A percentile compares a stretch with the other conserved stretches of the same genome.
Conservation (phyloP, 1,140 invertebrate genomes). For the Drosophila sp. region DNA sequence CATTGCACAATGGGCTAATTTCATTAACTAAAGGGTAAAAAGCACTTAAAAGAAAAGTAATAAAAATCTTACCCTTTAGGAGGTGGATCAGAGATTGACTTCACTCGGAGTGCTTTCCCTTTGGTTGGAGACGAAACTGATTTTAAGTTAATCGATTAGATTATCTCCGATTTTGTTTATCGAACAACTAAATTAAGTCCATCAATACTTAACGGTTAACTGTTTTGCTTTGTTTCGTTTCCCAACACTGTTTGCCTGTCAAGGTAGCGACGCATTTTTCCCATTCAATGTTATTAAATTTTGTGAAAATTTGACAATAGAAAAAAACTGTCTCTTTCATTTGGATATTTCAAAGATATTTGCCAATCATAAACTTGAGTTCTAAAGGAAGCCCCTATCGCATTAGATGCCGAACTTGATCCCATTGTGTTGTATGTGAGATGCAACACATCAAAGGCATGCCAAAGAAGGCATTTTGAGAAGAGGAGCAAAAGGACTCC, state of each 20-base stretch:
- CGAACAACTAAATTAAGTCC: too few relatives aligned
- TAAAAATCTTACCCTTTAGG: not conserved
- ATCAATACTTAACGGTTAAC: too few relatives aligned
- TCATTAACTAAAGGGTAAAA: slow-evolving; percentile 20
- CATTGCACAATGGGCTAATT: slow-evolving; percentile 51
- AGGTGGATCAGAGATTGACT: not conserved
- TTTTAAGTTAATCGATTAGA: not conserved
- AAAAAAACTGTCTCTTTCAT: not conserved
- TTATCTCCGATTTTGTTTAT: not conserved
- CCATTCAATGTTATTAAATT: not conserved
- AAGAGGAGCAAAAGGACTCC: not conserved
- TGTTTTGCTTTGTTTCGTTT: not conserved
- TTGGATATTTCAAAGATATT: not conserved
- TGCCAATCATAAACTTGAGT: slow-evolving; percentile 41
- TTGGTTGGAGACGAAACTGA: not conserved
- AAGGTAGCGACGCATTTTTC: not conserved
- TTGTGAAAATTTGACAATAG: not conserved
- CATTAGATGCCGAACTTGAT: slow-evolving; percentile 38
- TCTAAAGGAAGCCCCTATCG: slow-evolving; percentile 39
- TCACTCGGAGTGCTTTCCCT: not conserved
- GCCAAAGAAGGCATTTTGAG: slow-evolving; percentile 3
- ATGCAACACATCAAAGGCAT: slow-evolving; percentile 61
- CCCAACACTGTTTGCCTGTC: not conserved
- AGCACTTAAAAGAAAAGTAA: slow-evolving; percentile 1
- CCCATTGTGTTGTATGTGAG: slow-evolving; percentile 53